phyloP scores from a whole-genome alignment of 1,140 invertebrate genomes.

The Diabrotica undecimpunctata region DNA sequence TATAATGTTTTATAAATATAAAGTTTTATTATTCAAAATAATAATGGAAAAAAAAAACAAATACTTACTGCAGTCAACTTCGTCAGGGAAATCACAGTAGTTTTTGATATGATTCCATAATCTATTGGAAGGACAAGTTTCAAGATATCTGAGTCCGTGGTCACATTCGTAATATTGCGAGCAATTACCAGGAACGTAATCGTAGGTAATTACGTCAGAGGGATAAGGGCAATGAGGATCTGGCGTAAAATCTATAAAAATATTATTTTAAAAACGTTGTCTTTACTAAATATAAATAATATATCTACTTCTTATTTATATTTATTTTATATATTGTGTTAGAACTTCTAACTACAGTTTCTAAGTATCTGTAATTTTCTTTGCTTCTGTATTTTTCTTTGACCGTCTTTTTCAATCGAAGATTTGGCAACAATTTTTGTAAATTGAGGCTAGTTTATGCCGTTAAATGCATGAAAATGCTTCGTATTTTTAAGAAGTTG shows the following conservation, averaged over 20 bases:
- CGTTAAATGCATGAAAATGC: too few relatives aligned
- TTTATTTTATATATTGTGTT: too few relatives aligned
- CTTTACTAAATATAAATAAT: not conserved
- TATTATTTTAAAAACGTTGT: not conserved
- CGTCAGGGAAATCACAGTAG: conserved; percentile 25
- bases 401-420: too few relatives aligned
- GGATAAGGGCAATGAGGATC: conserved; percentile 21
- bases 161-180: conserved; percentile 17
- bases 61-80: conserved; percentile 11
- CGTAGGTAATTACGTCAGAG: conserved; percentile 8
- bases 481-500: too few relatives aligned
- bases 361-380: too few relatives aligned
- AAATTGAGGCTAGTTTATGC: too few relatives aligned
- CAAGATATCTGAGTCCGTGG: conserved; percentile 6
- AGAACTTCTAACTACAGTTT: too few relatives aligned
- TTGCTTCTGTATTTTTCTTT: too few relatives aligned
- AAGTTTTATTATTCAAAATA: too few relatives aligned
- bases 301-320: too few relatives aligned
- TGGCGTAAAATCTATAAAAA: not conserved
- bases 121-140: not conserved
- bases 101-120: conserved; percentile 13
- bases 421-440: too few relatives aligned
- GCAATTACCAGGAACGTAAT: conserved; percentile 7
- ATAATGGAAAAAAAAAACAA: not conserved
- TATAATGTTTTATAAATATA: too few relatives aligned